Evolutionary conservation across 1,140 invertebrate genomes (phyloP), one percentile per base, ranked within the genome.

Genomic region (Macrostomum lignano): DNA sequence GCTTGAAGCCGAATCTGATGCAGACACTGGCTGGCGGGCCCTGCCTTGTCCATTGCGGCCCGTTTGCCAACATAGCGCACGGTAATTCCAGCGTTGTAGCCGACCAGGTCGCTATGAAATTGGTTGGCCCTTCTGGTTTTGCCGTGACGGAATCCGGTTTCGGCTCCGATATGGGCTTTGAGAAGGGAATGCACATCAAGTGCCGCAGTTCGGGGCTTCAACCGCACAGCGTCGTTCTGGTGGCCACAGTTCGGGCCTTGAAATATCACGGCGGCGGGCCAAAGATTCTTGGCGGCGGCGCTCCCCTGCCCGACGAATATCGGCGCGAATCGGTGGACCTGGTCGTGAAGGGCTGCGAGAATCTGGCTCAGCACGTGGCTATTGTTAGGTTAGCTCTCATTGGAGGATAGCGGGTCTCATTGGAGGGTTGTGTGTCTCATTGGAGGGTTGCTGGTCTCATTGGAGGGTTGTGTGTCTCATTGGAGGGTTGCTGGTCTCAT

Each of bases 221-320:
- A n/a, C 84, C 88, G 2, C 73, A 75, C 60, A 77, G 72, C 44
- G 72, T 79, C 14, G 82, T 96, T 1, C 59, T 96, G 15, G 88
- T 98, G 3, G 68, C 74, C 1, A 93, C 86, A 0, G 65, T 96
- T 9, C 61, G 86, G 42, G 86, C 88, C 10, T 62, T 96, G 17
- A 98, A 96, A 62, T 88, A 93, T 77, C 88, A 96, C 55, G 88
- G 88, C 11, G 86, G 86, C 33, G 88, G 84, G 1, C 77, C 81
- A 2, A 44, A 69, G 1, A 81, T 94, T 10, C n/a, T n/a, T n/a
- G n/a, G n/a, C n/a, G n/a, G n/a, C n/a, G n/a, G n/a, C n/a, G n/a
- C n/a, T n/a, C n/a, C n/a, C n/a, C n/a, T n/a, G n/a, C n/a, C n/a
- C n/a, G n/a, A n/a, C n/a, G n/a, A n/a, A n/a, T n/a, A n/a, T n/a